Percentiles rank a stretch among this genome's conserved stretches.
Evolutionary conservation across 2,113 vertebrate species (phyloP).

Genomic region (Otocyon megalotis): DNA sequence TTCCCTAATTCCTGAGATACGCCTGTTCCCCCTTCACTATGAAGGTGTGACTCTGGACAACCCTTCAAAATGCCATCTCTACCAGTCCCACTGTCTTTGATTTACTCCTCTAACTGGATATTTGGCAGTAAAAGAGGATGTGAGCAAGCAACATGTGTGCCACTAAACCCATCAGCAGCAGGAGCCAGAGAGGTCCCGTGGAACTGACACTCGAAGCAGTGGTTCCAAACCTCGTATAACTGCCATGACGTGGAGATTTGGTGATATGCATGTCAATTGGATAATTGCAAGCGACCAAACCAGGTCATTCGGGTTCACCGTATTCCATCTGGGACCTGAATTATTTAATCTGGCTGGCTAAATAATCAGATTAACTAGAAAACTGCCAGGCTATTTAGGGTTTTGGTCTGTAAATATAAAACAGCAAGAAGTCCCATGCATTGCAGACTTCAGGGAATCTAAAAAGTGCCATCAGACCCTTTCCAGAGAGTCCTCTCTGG

Average conservation of each 20-base stretch:
- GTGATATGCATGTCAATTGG: background rate
- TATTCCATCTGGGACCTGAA: background rate
- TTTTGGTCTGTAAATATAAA: background rate
- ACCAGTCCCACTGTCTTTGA: background rate
- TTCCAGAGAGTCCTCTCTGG: background rate
- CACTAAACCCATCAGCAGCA: background rate
- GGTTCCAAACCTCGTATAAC: background rate
- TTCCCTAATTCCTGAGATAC: background rate
- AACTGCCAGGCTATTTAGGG: background rate
- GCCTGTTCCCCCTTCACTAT: background rate
- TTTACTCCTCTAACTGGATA: background rate
- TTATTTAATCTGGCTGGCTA: background rate
- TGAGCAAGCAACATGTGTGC: background rate
- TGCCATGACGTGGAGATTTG: background rate
- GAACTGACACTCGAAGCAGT: background rate
- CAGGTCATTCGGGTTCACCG: background rate
- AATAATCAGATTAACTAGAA: slow-evolving; percentile 9
- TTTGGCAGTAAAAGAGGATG: background rate
- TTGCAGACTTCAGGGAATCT: background rate
- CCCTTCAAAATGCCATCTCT: background rate
- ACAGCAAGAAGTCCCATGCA: background rate
- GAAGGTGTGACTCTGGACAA: background rate
- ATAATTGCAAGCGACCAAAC: background rate
- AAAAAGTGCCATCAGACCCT: background rate
- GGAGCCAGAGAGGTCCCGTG: background rate